Evolutionary conservation across 2,888 invertebrate genomes (phyloP).

Genomic region (Agrochola lychnidis): DNA sequence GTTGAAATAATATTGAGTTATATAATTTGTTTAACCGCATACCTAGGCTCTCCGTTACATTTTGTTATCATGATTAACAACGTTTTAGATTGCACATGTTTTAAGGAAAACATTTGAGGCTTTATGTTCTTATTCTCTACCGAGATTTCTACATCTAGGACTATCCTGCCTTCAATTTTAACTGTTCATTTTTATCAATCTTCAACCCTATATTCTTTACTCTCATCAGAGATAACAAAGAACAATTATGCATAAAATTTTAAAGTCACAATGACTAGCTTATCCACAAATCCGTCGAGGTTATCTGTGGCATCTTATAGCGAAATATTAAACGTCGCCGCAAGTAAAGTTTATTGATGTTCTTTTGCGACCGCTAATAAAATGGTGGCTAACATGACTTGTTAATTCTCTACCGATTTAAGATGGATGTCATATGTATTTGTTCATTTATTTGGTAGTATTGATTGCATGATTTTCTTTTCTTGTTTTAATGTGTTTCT

Average conservation of each 20-base stretch:
- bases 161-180: not conserved
- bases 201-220: not conserved
- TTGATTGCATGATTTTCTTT: not conserved
- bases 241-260: slow-evolving; percentile 49
- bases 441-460: slow-evolving; percentile 14
- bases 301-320: slow-evolving; percentile 73
- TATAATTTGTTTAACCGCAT: not conserved
- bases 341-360: slow-evolving; percentile 70
- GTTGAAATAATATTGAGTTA: not conserved
- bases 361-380: slow-evolving; percentile 63
- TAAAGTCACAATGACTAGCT: slow-evolving; percentile 46
- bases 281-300: slow-evolving; percentile 72
- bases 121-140: not conserved
- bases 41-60: not conserved
- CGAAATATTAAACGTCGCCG: slow-evolving; percentile 75
- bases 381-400: slow-evolving; percentile 57
- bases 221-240: slow-evolving; percentile 42
- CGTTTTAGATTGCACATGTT: not conserved
- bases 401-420: slow-evolving; percentile 61
- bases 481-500: no score
- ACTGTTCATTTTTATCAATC: not conserved
- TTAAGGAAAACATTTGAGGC: not conserved
- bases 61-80: not conserved
- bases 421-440: slow-evolving; percentile 20
- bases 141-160: no score